A percentile compares a stretch with the other conserved stretches of the same genome.
phyloP scores from a whole-genome alignment of 1,140 invertebrate species.

The Drosophila fuyamai region DNA sequence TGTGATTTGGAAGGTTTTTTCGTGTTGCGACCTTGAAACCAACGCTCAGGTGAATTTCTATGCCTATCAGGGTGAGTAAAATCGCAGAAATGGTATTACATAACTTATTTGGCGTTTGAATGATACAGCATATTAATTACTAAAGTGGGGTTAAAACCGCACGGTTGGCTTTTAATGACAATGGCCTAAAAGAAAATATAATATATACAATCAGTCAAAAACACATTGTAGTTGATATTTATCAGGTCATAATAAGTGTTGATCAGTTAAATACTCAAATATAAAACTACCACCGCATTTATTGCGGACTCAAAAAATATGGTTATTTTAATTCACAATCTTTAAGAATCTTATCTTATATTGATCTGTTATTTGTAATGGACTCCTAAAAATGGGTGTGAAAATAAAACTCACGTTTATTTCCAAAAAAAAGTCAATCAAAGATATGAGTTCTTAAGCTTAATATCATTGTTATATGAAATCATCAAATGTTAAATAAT shows the following conservation, averaged over 20 bases:
- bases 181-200: no score
- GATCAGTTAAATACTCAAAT: no score
- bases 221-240: no score
- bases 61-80: background rate
- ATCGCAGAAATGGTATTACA: background rate
- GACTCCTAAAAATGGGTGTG: background rate
- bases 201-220: no score
- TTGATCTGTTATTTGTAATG: background rate
- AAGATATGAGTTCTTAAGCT: no score
- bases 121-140: background rate
- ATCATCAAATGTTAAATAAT: conserved; percentile 8
- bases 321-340: no score
- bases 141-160: no score
- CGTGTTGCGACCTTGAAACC: conserved; percentile 19
- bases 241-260: background rate
- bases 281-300: no score
- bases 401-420: conserved; percentile 9
- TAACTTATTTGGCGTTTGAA: background rate
- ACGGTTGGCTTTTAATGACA: no score
- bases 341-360: no score
- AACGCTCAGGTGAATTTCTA: conserved; percentile 26
- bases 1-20: conserved; percentile 8
- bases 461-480: background rate
- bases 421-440: background rate
- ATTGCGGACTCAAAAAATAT: no score